A percentile compares a stretch with the other conserved stretches of the same genome.
phyloP scores from a whole-genome alignment of 2,113 vertebrate species.

The Oreochromis tanganicae region DNA sequence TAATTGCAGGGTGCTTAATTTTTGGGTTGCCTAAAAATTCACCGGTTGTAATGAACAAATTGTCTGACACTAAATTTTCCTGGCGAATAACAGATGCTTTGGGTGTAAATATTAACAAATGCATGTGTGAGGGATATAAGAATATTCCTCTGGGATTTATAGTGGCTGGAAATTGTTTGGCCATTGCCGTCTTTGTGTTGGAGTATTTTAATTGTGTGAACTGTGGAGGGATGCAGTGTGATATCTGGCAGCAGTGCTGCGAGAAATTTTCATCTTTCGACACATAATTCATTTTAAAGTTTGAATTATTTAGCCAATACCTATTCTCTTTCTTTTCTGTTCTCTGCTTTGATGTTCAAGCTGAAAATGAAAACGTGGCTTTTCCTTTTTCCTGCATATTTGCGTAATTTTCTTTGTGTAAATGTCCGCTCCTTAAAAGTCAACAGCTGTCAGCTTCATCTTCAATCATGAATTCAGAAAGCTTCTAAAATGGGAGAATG shows the following conservation, averaged over 20 bases:
- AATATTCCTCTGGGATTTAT: not conserved
- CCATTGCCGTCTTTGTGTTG: not conserved
- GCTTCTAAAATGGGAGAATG: not conserved
- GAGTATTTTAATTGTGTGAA: not conserved
- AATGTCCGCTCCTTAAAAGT: not conserved
- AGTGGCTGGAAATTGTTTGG: not conserved
- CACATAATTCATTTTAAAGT: not conserved
- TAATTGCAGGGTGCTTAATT: not conserved
- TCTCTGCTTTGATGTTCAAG: not conserved
- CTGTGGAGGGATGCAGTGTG: not conserved
- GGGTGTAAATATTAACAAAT: not conserved
- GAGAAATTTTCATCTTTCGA: not conserved
- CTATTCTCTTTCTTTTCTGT: not conserved
- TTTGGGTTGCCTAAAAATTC: not conserved
- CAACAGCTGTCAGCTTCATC: not conserved
- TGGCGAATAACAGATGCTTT: not conserved
- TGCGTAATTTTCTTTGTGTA: not conserved
- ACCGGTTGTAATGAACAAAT: not conserved
- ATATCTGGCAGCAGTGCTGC: not conserved
- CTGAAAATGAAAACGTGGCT: not conserved
- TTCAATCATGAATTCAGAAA: not conserved
- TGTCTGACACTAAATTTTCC: not conserved
- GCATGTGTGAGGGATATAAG: not conserved
- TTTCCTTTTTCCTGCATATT: not conserved
- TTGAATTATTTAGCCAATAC: not conserved